Evolutionary conservation across 2,888 invertebrate genomes (phyloP), one percentile per base, ranked within the genome.

Genomic region (Nebria brevicollis): DNA sequence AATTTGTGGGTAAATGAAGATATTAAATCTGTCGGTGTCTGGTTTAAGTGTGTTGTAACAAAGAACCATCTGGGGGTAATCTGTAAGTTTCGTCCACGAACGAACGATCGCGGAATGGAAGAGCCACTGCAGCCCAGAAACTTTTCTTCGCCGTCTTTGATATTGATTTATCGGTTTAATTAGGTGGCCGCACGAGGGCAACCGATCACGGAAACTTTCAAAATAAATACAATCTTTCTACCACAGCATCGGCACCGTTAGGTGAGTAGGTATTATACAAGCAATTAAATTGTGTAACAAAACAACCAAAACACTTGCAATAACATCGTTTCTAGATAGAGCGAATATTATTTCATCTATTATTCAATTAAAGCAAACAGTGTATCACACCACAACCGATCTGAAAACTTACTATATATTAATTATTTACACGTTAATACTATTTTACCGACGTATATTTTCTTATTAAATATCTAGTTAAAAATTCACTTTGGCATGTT

Each of bases 151-250:
- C 65, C 78, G 78, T 73, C 72, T 78, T 78, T 65, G 73, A n/a
- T 78, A 78, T 78, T 78, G 78, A 78, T 78, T 78, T 78, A 78
- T 78, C 78, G 78, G 78, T 78, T 78, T 78, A 78, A 78, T 78
- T 78, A 78, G 78, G 64, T 65, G 78, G 78, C 73, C 54, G 54
- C 78, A 73, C 1, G 42, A 72, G 72, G 78, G 72, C 78, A 78
- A 34, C 72, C 77, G 34, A 54, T 34, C 72, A 20, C 77, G 72
- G 65, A 78, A 78, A 78, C 78, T 78, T 78, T 73, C 65, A 65
- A 78, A 78, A 78, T 78, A 78, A 72, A 78, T 78, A 78, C 65
- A 73, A 78, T 73, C 78, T 42, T n/a, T 43, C 65, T 66, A 77
- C 68, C 42, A 70, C 11, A 11, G 70, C 11, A 15, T 25, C 70